Base-by-base conservation (phyloP, 2,888 invertebrate species). In the Halictus ligatus region DNA sequence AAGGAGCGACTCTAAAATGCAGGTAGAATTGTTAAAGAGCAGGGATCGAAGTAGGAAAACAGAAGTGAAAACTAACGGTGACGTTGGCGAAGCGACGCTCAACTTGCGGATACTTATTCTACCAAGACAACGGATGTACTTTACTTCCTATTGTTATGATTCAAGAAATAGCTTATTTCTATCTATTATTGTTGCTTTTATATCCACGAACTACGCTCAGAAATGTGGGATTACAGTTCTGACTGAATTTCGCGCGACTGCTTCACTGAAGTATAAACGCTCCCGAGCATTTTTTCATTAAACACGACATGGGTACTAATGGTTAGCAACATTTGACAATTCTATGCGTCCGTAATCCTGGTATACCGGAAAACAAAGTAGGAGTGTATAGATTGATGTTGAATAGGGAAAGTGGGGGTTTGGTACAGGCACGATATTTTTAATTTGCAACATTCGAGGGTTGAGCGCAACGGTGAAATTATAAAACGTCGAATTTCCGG, bases 21-120 rank as follows among this genome's bases (percentile, higher is more conserved):
- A 86, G 25, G 77, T 40, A 80, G 75, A 87, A 85, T 86, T 80
- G 77, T 87, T 83, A 83, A 87, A 77, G 84, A 79, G 76, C 67
- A 79, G 78, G 64, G 76, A 75, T 80, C 82, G 72, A 83, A 86
- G 85, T 77, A 86, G 87, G 86, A 88, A 85, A 86, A 83, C 82
- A 82, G 89, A 90, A 91, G 90, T 90, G 89, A 90, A 91, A 92
- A 93, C 91, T 93, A 94, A 93, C 93, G 93, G 93, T 93, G 94
- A 94, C 93, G 94, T 71, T 91, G 88, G 85, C 86, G 64, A 93
- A 94, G 93, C 91, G 94, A 18, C 89, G 85, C 93, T 93, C 94
- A 94, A 91, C 88, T 83, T 64, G 80, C 25, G 92, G 93, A 86
- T 89, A 86, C 85, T 35, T 89, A 82, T 78, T 21, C 25, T 0